These are phyloP conservation scores for Drosophila seguyi DNA, from an alignment of 1,140 invertebrate genomes.

Conservation along the genomic window DNA sequence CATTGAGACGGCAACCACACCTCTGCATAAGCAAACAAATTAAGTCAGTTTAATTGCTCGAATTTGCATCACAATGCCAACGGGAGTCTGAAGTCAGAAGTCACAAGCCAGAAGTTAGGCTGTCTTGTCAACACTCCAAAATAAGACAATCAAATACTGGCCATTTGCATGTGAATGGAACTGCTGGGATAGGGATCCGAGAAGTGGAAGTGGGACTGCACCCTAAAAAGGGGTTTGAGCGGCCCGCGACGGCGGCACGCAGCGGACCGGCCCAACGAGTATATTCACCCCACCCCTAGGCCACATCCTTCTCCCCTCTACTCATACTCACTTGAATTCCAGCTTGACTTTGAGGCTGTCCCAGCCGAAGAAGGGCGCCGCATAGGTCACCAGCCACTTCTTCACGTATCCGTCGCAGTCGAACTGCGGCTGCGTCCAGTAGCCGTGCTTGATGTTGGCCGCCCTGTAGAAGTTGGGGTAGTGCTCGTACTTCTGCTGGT, in stretches of 20 bases:
- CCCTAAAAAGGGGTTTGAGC: constrained; percentile 55
- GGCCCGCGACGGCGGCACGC: constrained; percentile 70
- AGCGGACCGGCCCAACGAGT: constrained; percentile 62
- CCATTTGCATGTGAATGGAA: constrained; percentile 68
- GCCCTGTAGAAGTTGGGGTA: constrained; percentile 96
- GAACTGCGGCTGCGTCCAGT: constrained; percentile 97
- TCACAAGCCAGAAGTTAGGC: constrained; percentile 65
- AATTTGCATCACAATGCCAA: constrained; percentile 72
- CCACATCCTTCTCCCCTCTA: constrained; percentile 8
- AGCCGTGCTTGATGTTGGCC: constrained; percentile 94
- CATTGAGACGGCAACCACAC: constrained; percentile 97
- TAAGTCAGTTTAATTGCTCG: constrained; percentile 76
- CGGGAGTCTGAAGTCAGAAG: constrained; percentile 16
- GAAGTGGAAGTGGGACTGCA: constrained; percentile 38
- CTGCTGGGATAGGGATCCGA: constrained; percentile 28
- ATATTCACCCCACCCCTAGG: constrained; percentile 22
- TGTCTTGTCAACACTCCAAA: constrained; percentile 76
- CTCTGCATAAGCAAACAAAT: constrained; percentile 88
- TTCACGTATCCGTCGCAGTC: constrained; percentile 96
- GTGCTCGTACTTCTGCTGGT: constrained; percentile 93
- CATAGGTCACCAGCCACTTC: constrained; percentile 98
- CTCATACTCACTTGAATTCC: constrained; percentile 94
- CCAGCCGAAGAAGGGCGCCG: constrained; percentile 98
- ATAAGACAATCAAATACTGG: constrained; percentile 70
- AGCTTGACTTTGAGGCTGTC: constrained; percentile 95